Evolutionary conservation across 2,888 invertebrate species (phyloP).

Genomic region (Agrotis exclamationis): DNA sequence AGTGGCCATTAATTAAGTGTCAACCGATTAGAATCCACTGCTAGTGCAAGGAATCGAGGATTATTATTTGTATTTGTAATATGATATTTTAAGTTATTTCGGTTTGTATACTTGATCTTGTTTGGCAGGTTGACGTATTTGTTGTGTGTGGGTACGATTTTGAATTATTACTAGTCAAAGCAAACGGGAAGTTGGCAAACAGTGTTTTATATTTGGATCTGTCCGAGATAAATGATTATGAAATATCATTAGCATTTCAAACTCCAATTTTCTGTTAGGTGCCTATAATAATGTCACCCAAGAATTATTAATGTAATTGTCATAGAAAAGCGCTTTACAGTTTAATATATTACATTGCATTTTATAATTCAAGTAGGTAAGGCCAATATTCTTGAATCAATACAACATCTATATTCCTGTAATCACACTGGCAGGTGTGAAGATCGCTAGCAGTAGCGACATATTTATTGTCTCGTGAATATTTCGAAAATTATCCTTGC

Average conservation of each 20-base stretch:
- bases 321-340: neutral
- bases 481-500: conserved; percentile 28
- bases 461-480: conserved; percentile 64
- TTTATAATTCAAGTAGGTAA: neutral
- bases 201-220: neutral
- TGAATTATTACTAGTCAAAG: conserved; percentile 17
- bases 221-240: neutral
- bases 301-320: neutral
- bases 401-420: conserved; percentile 30
- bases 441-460: conserved; percentile 60
- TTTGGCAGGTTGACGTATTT: conserved; percentile 30
- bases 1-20: conserved; percentile 69
- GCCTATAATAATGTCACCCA: no score
- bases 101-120: conserved; percentile 26
- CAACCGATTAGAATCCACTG: conserved; percentile 61
- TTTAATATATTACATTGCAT: neutral
- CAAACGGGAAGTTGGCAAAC: neutral
- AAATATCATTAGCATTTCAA: no score
- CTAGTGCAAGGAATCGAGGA: conserved; percentile 47
- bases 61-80: conserved; percentile 55
- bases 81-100: conserved; percentile 44
- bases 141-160: neutral
- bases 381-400: conserved; percentile 21
- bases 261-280: no score
- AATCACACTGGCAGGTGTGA: conserved; percentile 50